phyloP scores from a whole-genome alignment of 23 tunicate species.

The Trididemnum clinides region DNA sequence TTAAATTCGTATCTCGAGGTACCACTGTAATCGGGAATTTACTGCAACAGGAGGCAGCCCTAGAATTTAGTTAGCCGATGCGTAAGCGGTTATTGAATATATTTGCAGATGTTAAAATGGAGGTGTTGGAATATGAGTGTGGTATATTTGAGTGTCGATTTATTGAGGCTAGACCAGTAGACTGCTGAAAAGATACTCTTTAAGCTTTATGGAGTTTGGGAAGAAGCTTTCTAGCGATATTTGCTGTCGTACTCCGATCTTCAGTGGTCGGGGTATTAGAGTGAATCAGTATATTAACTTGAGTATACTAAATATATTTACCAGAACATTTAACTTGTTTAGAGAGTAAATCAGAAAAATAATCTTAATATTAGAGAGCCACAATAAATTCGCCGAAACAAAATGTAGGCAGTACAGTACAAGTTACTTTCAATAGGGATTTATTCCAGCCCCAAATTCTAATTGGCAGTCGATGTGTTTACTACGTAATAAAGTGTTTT shows the following conservation, averaged over 20 bases:
- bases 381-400: no score
- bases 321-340: not conserved
- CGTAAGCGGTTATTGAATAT: no score
- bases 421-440: not conserved
- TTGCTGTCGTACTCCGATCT: not conserved
- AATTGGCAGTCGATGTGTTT: slow-evolving; percentile 4
- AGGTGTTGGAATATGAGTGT: no score
- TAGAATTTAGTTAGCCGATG: no score
- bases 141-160: no score
- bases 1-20: no score
- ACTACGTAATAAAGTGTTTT: no score
- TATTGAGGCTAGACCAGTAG: not conserved
- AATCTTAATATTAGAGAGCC: no score
- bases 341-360: not conserved
- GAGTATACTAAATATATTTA: not conserved
- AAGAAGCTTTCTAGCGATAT: not conserved
- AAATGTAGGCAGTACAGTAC: no score
- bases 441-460: slow-evolving; percentile 29
- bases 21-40: no score
- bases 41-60: no score
- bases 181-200: not conserved
- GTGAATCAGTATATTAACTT: not conserved
- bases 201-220: not conserved
- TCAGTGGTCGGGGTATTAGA: not conserved
- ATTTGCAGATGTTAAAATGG: no score